Evolutionary conservation across 2,797 vertebrate species (phyloP).

Genomic region (Rhynchotus rufescens): DNA sequence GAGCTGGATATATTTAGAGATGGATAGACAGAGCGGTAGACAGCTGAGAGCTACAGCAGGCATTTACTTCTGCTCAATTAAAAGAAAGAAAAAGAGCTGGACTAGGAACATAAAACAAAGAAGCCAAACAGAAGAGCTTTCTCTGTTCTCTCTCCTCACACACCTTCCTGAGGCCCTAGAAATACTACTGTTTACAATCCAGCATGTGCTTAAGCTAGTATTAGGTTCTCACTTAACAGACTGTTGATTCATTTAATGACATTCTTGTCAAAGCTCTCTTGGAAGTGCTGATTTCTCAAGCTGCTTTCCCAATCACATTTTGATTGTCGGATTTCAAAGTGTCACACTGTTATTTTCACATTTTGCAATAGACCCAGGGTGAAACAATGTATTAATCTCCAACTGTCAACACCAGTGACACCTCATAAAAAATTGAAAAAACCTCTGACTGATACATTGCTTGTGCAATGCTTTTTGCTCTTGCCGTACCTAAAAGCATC

Average conservation of each 20-base stretch:
- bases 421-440: slow-evolving; percentile 38
- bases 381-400: slow-evolving; percentile 26
- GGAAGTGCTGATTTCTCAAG: background rate
- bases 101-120: background rate
- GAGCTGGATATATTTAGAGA: background rate
- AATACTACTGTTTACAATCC: background rate
- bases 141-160: background rate
- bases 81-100: background rate
- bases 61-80: background rate
- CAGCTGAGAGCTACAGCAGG: rapidly evolving
- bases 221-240: background rate
- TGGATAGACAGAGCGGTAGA: background rate
- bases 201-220: background rate
- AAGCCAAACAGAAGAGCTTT: background rate
- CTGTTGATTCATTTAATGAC: background rate
- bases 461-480: background rate
- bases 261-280: background rate
- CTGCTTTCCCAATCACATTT: background rate
- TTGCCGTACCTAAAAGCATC: background rate
- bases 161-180: background rate
- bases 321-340: slow-evolving; percentile 3
- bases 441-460: background rate
- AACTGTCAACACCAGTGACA: slow-evolving; percentile 33
- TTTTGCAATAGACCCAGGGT: background rate
- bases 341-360: background rate